Evolutionary conservation across 1,140 invertebrate genomes (phyloP).

Genomic region (Heliothis subflexa): DNA sequence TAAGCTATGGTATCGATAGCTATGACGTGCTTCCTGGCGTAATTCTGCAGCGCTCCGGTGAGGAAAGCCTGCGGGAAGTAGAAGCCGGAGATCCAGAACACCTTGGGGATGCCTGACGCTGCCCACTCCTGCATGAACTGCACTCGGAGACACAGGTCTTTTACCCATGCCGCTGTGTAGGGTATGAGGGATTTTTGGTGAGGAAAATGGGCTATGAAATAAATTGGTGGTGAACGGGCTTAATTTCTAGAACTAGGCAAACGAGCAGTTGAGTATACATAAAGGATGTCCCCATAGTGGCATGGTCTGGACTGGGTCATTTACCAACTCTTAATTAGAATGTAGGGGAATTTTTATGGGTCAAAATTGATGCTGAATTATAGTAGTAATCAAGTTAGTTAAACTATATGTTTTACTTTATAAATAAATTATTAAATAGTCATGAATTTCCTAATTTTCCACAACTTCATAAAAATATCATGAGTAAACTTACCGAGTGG

Average conservation of each 20-base stretch:
- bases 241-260: too few relatives aligned
- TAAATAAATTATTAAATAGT: too few relatives aligned
- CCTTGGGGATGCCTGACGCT: constrained; percentile 89
- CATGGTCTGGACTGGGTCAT: too few relatives aligned
- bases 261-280: not conserved
- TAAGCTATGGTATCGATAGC: constrained; percentile 93
- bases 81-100: constrained; percentile 95
- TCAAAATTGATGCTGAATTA: too few relatives aligned
- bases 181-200: not conserved
- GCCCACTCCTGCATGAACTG: constrained; percentile 90
- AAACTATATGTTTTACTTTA: too few relatives aligned
- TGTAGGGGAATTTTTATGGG: too few relatives aligned
- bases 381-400: too few relatives aligned
- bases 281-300: too few relatives aligned
- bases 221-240: too few relatives aligned
- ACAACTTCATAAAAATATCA: not conserved
- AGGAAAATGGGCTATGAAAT: too few relatives aligned
- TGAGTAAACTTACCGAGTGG: constrained; percentile 87
- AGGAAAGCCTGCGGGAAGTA: constrained; percentile 95
- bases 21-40: constrained; percentile 90
- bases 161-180: constrained; percentile 89
- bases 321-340: too few relatives aligned
- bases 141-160: constrained; percentile 87
- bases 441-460: too few relatives aligned
- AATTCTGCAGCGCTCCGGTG: constrained; percentile 94